Evolutionary conservation across 2,888 invertebrate species (phyloP).

Genomic region (Eumacrocentrus americanus): DNA sequence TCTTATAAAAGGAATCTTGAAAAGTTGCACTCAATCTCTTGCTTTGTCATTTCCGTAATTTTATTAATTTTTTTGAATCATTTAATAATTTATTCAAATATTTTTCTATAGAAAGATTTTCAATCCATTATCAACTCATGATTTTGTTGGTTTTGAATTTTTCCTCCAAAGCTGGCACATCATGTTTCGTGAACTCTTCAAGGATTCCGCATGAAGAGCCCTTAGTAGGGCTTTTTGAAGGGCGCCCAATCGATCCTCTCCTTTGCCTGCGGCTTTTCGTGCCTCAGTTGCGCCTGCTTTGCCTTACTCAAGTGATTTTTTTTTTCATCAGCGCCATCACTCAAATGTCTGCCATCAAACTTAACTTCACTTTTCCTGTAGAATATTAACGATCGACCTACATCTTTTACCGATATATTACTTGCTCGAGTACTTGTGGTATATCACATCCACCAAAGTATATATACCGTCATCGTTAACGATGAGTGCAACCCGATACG

Average conservation of each 20-base stretch:
- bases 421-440: conserved; percentile 1
- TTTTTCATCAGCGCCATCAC: conserved; percentile 8
- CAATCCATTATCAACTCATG: too few relatives aligned
- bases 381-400: neutral
- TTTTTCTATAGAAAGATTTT: too few relatives aligned
- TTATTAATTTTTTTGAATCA: too few relatives aligned
- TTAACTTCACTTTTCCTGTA: neutral
- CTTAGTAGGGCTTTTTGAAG: conserved; percentile 4
- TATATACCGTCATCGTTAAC: conserved; percentile 47
- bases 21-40: too few relatives aligned
- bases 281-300: neutral
- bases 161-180: too few relatives aligned
- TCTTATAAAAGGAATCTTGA: too few relatives aligned
- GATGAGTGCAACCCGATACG: conserved; percentile 58
- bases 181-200: neutral
- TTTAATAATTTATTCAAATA: too few relatives aligned
- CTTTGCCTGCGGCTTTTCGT: conserved; percentile 5
- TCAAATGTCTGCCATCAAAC: conserved; percentile 5
- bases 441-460: too few relatives aligned
- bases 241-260: neutral
- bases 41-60: too few relatives aligned
- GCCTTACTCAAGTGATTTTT: conserved; percentile 9
- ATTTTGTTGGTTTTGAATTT: too few relatives aligned
- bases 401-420: neutral
- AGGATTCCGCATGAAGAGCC: conserved; percentile 1